Conservation (phyloP, 2,113 vertebrate genomes). For the Psettodes erumei region DNA sequence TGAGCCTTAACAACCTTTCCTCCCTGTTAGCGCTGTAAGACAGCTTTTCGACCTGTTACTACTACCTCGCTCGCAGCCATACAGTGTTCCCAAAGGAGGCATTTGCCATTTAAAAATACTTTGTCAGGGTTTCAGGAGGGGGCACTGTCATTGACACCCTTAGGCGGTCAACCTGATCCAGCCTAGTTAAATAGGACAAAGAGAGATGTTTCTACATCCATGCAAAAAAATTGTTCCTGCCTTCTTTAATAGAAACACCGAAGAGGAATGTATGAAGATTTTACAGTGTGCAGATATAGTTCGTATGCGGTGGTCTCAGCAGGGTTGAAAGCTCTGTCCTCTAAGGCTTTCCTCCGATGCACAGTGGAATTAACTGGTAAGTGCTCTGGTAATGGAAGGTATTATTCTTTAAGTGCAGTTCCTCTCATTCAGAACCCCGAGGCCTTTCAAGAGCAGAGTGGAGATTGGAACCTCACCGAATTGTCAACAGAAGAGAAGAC, state of each 20-base stretch:
- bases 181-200: constrained; percentile 68
- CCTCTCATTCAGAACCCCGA: constrained; percentile 52
- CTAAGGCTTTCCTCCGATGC: constrained; percentile 48
- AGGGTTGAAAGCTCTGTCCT: constrained; percentile 49
- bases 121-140: constrained; percentile 64
- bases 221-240: constrained; percentile 31
- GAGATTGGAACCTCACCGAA: constrained; percentile 53
- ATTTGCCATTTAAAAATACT: constrained; percentile 78
- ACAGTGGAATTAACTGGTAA: constrained; percentile 67
- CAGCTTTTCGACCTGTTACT: constrained; percentile 72
- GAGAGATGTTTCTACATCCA: constrained; percentile 43
- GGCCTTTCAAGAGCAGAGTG: constrained; percentile 63
- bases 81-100: constrained; percentile 67
- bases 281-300: constrained; percentile 3
- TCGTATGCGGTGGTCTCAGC: constrained; percentile 17
- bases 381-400: constrained; percentile 75
- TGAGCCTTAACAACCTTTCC: constrained; percentile 57
- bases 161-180: constrained; percentile 54
- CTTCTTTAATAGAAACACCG: constrained; percentile 1
- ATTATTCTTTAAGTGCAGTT: constrained; percentile 79
- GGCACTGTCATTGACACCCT: constrained; percentile 64
- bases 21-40: constrained; percentile 61
- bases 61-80: constrained; percentile 53
- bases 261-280: constrained; percentile 2
- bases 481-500: constrained; percentile 66